These are phyloP conservation scores for Netta rufina DNA, from an alignment of 2,797 vertebrate species.

Conservation along the genomic window DNA sequence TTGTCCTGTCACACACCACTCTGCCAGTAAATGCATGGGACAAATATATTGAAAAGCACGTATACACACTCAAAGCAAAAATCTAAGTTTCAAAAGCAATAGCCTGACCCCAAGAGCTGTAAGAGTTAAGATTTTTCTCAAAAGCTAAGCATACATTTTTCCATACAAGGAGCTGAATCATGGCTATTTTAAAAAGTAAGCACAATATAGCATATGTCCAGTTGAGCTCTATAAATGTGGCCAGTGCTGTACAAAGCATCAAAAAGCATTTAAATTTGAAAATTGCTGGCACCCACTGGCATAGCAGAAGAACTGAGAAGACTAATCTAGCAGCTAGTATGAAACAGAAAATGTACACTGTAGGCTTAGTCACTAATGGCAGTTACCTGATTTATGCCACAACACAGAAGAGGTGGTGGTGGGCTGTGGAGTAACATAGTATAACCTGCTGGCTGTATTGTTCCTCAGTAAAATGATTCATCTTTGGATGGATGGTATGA, in stretches of 20 bases:
- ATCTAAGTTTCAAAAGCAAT: neutral
- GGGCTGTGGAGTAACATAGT: neutral
- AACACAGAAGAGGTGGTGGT: neutral
- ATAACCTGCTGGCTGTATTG: neutral
- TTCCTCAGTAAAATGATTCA: neutral
- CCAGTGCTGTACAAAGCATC: constrained; percentile 2
- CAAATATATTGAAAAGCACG: neutral
- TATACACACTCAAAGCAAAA: neutral
- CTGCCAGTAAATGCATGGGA: neutral
- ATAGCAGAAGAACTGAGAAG: constrained; percentile 13
- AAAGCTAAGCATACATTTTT: constrained; percentile 6
- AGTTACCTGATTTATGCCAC: neutral
- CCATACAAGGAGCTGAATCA: constrained; percentile 36
- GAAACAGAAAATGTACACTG: neutral
- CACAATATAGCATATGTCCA: constrained; percentile 24
- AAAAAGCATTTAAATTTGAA: constrained; percentile 3
- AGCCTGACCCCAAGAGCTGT: neutral
- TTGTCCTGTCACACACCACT: neutral
- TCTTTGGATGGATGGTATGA: neutral
- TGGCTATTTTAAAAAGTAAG: constrained; percentile 32
- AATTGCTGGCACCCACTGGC: constrained; percentile 23
- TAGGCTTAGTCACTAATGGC: neutral
- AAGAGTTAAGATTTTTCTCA: constrained; percentile 32
- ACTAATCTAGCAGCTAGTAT: constrained; percentile 30
- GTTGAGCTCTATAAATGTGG: neutral